Evolutionary conservation across 2,113 vertebrate genomes (phyloP).

Genomic region (Ceyx margarethae): DNA sequence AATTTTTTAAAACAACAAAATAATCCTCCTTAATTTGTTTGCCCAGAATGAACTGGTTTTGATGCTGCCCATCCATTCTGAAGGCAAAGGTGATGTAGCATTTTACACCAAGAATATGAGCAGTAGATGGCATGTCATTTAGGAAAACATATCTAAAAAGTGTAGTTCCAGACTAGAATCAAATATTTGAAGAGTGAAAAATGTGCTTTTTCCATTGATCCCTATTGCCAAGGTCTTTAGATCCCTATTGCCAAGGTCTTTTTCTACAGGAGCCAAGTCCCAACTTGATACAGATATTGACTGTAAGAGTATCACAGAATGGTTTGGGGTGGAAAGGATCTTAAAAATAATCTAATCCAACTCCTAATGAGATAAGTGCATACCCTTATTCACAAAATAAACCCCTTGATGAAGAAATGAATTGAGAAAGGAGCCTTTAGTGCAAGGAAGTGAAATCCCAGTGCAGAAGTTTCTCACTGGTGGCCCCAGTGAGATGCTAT

Average conservation of each 20-base stretch:
- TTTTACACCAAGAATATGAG: not conserved
- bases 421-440: not conserved
- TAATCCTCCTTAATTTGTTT: not conserved
- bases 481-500: not conserved
- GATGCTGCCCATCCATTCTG: not conserved
- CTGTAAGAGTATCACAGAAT: not conserved
- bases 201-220: not conserved
- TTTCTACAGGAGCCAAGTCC: not conserved
- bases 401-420: not conserved
- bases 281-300: not conserved
- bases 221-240: not conserved
- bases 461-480: not conserved
- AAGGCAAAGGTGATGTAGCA: not conserved
- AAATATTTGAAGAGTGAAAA: not conserved
- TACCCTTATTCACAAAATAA: not conserved
- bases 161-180: not conserved
- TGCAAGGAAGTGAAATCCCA: not conserved
- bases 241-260: not conserved
- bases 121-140: not conserved
- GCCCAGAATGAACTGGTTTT: not conserved
- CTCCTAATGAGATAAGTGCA: not conserved
- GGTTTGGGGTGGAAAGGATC: too few relatives aligned
- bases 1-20: not conserved
- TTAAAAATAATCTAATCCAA: too few relatives aligned
- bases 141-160: not conserved